Conservation (phyloP, 2,113 vertebrate species). For the Ceratotherium simum region DNA sequence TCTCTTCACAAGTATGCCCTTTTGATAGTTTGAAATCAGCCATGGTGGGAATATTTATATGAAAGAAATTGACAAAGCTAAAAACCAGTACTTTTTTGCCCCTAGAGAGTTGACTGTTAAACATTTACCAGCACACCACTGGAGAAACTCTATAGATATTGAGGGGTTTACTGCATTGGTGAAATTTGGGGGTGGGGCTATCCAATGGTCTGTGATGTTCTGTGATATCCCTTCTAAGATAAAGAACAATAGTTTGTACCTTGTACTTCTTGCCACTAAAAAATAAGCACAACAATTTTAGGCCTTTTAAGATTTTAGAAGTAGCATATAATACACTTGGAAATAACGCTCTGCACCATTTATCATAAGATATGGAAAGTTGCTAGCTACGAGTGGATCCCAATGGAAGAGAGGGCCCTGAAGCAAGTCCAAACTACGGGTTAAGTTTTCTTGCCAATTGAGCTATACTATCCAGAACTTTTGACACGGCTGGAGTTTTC, state of each 20-base stretch:
- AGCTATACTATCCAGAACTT: background rate
- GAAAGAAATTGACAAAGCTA: background rate
- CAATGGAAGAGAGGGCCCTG: background rate
- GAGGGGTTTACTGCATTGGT: background rate
- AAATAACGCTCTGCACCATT: background rate
- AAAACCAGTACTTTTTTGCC: background rate
- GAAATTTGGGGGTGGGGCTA: accelerated
- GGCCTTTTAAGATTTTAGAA: background rate
- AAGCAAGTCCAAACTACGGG: background rate
- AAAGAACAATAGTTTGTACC: background rate
- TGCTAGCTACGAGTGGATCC: background rate
- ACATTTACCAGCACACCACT: background rate
- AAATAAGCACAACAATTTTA: background rate
- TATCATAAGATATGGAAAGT: background rate
- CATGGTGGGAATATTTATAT: background rate
- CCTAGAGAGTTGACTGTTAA: background rate
- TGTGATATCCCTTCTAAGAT: background rate
- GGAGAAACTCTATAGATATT: background rate
- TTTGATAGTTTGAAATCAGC: background rate
- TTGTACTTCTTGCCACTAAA: background rate
- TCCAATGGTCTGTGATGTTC: background rate
- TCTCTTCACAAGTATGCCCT: background rate
- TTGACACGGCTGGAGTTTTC: background rate
- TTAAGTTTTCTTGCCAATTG: background rate
- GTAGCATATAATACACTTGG: background rate